phyloP scores from a whole-genome alignment of 2,797 vertebrate genomes.

The Coranthus polyacanthus region DNA sequence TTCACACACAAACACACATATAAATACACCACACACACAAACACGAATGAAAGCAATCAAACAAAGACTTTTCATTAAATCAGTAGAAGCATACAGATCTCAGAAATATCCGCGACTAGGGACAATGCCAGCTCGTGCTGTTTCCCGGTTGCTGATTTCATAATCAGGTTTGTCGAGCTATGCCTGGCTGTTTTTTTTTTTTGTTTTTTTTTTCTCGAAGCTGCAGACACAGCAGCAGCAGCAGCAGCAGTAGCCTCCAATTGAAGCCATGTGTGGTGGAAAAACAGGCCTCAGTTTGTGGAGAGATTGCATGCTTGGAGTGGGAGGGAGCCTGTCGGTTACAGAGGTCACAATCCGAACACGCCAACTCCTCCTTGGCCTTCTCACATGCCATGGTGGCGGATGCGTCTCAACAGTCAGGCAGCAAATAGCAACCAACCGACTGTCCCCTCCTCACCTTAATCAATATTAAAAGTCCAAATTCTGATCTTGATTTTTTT shows the following conservation, averaged over 20 bases:
- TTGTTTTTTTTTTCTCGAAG: slow-evolving; percentile 25
- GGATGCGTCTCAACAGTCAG: slow-evolving; percentile 58
- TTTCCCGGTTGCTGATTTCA: slow-evolving; percentile 68
- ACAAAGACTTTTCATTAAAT: slow-evolving; percentile 19
- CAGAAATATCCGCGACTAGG: neutral
- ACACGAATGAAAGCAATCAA: neutral
- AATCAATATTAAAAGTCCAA: slow-evolving; percentile 1
- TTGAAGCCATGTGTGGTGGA: slow-evolving; percentile 84
- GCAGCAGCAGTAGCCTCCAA: slow-evolving; percentile 72
- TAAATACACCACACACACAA: slow-evolving; percentile 2
- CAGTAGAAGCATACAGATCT: slow-evolving; percentile 21
- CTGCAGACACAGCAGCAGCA: slow-evolving; percentile 73
- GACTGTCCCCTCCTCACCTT: slow-evolving; percentile 31
- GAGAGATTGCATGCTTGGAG: slow-evolving; percentile 80
- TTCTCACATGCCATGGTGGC: slow-evolving; percentile 67
- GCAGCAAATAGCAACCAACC: slow-evolving; percentile 31
- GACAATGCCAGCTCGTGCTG: slow-evolving; percentile 33
- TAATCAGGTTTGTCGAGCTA: slow-evolving; percentile 72
- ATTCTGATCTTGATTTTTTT: neutral
- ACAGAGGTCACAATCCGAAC: slow-evolving; percentile 80
- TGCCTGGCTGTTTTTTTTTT: slow-evolving; percentile 46
- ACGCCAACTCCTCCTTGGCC: slow-evolving; percentile 74
- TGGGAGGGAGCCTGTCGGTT: slow-evolving; percentile 78
- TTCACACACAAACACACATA: slow-evolving; percentile 64
- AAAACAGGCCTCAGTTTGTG: slow-evolving; percentile 80